Conservation (phyloP, 2,888 invertebrate genomes). For the Stenoptilia bipunctidactyla region DNA sequence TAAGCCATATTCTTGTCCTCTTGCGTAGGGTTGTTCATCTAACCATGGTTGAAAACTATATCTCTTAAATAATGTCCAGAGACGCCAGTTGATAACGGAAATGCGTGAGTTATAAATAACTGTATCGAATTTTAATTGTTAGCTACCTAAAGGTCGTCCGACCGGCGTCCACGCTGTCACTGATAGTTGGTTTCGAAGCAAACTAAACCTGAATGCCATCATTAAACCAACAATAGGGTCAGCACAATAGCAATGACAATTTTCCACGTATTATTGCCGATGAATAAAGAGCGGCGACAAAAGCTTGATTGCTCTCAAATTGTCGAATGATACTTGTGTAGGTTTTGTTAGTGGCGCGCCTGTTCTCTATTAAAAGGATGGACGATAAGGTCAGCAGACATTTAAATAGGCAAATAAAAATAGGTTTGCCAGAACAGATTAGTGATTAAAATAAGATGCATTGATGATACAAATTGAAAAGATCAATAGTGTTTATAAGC, state of each 20-base stretch:
- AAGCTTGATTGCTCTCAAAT: constrained; percentile 70
- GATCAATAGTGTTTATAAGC: no score
- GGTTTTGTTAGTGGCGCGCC: constrained; percentile 63
- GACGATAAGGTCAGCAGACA: constrained; percentile 1
- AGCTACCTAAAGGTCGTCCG: constrained; percentile 4
- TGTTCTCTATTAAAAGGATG: constrained; percentile 41
- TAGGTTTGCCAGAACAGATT: constrained; percentile 4
- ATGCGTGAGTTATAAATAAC: no score
- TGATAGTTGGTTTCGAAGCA: constrained; percentile 47
- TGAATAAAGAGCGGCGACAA: constrained; percentile 71
- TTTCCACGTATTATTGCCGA: constrained; percentile 67
- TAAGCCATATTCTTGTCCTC: constrained; percentile 56
- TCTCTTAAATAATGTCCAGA: no score
- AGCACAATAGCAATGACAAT: constrained; percentile 64
- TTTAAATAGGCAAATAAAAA: not conserved
- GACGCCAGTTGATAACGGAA: no score
- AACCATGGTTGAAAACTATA: no score
- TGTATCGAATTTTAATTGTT: not conserved
- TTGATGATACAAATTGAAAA: no score
- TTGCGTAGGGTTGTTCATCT: constrained; percentile 1
- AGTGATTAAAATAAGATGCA: not conserved
- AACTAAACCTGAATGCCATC: constrained; percentile 57
- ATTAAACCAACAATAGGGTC: constrained; percentile 60
- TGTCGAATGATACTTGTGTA: constrained; percentile 67
- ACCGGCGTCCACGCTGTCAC: constrained; percentile 37